Percentiles rank a stretch among this genome's conserved stretches.
These are phyloP conservation scores for Anser cygnoides DNA, from an alignment of 2,113 vertebrate genomes.

Conservation along the genomic window DNA sequence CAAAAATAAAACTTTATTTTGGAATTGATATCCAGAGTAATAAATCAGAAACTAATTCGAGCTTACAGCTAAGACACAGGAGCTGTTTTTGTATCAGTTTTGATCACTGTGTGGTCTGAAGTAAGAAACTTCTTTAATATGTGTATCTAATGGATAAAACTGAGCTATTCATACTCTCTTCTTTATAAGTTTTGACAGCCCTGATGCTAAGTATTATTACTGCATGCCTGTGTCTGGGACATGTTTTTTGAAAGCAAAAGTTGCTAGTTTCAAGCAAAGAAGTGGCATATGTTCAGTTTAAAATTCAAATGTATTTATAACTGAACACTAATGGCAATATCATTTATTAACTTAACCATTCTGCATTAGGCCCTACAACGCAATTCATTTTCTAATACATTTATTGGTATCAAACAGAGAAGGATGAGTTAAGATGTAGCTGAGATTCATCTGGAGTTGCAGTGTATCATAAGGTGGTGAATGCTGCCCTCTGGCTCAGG, in stretches of 20 bases:
- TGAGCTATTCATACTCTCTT: background rate
- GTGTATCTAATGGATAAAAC: slow-evolving; percentile 16
- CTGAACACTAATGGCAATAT: background rate
- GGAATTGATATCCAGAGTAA: background rate
- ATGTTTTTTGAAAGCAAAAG: background rate
- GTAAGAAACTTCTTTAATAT: background rate
- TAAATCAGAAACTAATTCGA: background rate
- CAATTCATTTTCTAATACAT: background rate
- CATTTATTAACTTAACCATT: slow-evolving; percentile 42
- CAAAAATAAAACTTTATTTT: slow-evolving; percentile 43
- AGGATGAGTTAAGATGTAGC: background rate
- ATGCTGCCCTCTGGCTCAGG: slow-evolving; percentile 69
- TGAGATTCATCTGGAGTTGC: background rate
- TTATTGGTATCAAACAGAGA: background rate
- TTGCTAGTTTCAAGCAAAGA: background rate
- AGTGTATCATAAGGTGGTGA: slow-evolving; percentile 18
- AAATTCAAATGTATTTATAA: slow-evolving; percentile 58
- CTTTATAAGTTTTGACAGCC: background rate
- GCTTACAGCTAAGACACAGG: background rate
- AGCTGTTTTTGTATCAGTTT: background rate
- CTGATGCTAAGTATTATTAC: background rate
- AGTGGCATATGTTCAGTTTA: slow-evolving; percentile 7
- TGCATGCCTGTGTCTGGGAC: background rate
- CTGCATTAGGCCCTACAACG: background rate
- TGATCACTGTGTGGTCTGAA: background rate